Evolutionary conservation across 2,113 vertebrate species (phyloP).

Genomic region (Pyxicephalus adspersus): DNA sequence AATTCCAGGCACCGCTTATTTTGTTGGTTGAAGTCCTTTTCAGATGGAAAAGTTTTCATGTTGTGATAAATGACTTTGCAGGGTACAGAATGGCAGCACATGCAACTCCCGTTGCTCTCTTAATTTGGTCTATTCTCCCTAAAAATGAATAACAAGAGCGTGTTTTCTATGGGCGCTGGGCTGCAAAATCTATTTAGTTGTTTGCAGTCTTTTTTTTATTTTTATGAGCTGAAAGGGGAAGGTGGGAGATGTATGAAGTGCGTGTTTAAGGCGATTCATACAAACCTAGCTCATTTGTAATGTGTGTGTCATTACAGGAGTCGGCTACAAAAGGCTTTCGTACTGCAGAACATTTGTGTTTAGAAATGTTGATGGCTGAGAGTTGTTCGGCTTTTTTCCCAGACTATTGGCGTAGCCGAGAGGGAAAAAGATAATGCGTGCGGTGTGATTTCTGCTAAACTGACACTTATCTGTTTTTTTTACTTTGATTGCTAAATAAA

Average conservation of each 20-base stretch:
- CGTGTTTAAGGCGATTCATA: constrained; percentile 15
- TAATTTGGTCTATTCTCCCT: constrained; percentile 41
- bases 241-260: constrained; percentile 31
- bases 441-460: not conserved
- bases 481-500: constrained; percentile 17
- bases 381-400: not conserved
- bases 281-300: constrained; percentile 23
- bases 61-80: constrained; percentile 51
- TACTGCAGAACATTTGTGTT: not conserved
- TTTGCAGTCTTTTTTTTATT: not conserved
- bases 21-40: constrained; percentile 22
- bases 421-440: not conserved
- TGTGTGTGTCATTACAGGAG: constrained; percentile 25
- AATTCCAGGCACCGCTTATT: constrained; percentile 22
- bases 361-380: not conserved
- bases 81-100: constrained; percentile 13
- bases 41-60: constrained; percentile 47
- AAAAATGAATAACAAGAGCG: constrained; percentile 9
- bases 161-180: not conserved
- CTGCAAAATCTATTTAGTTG: constrained; percentile 2
- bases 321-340: not conserved
- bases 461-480: not conserved
- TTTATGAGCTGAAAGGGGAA: not conserved
- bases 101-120: constrained; percentile 25
- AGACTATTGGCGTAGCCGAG: not conserved